phyloP scores from a whole-genome alignment of 2,888 invertebrate genomes.

The Apamea epomidion region DNA sequence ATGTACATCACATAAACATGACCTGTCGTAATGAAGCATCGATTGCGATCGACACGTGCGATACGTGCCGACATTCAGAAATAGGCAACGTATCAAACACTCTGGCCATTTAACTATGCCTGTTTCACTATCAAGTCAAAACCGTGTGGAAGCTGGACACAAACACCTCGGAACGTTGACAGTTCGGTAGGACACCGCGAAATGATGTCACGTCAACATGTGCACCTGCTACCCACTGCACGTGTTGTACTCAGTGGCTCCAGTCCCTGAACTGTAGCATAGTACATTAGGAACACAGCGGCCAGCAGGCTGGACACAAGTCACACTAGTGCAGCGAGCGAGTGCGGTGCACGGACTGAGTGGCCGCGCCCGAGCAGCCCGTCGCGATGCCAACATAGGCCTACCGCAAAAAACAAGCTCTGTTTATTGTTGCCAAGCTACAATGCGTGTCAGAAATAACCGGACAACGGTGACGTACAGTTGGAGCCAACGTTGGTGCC shows the following conservation, averaged over 20 bases:
- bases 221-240: background rate
- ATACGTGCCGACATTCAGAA: constrained; percentile 3
- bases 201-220: background rate
- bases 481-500: constrained; percentile 84
- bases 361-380: background rate
- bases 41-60: background rate
- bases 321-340: constrained; percentile 6
- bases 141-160: background rate
- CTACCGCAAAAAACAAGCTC: constrained; percentile 67
- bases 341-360: constrained; percentile 1
- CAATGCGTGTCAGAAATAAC: constrained; percentile 83
- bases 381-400: constrained; percentile 59
- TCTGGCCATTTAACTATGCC: background rate
- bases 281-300: background rate
- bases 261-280: background rate
- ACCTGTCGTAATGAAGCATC: constrained; percentile 26
- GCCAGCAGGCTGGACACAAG: background rate
- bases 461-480: constrained; percentile 79
- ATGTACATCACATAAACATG: constrained; percentile 30
- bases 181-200: background rate
- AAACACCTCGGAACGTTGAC: background rate
- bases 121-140: constrained; percentile 6
- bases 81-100: background rate
- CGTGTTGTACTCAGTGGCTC: too few species aligned
- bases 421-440: constrained; percentile 82